Evolutionary conservation across 2,797 vertebrate species (phyloP).

Genomic region (Lutjanus argentimaculatus): DNA sequence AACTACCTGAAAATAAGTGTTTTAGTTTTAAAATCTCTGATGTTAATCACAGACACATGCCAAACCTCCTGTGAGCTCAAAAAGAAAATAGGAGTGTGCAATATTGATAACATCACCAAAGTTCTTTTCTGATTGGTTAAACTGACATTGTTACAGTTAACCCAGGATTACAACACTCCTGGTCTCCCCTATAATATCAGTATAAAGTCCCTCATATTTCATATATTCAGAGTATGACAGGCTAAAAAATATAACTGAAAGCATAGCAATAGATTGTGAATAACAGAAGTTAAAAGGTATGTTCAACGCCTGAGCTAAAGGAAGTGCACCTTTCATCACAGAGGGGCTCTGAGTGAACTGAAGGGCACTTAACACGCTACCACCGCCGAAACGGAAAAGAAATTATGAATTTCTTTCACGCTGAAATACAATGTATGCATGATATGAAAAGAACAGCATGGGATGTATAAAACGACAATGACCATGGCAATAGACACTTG

Average conservation of each 20-base stretch:
- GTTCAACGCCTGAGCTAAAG: neutral
- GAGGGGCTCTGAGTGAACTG: slow-evolving; percentile 4
- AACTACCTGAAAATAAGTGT: too few species aligned
- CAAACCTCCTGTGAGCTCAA: too few species aligned
- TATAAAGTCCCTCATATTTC: neutral
- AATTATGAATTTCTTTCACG: slow-evolving; percentile 2
- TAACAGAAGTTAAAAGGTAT: slow-evolving; percentile 12
- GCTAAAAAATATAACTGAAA: neutral
- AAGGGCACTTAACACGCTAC: neutral
- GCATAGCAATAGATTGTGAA: neutral
- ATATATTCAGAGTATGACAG: neutral
- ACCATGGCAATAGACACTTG: slow-evolving; percentile 43
- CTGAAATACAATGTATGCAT: slow-evolving; percentile 31
- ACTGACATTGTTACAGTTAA: too few species aligned
- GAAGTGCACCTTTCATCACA: slow-evolving; percentile 9
- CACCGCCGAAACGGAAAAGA: slow-evolving; percentile 1
- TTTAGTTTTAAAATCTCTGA: too few species aligned
- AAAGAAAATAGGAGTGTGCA: too few species aligned
- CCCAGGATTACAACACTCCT: too few species aligned
- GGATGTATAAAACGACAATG: slow-evolving; percentile 56
- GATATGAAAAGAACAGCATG: slow-evolving; percentile 51
- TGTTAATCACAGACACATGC: too few species aligned
- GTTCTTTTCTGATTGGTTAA: too few species aligned
- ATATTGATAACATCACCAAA: too few species aligned
- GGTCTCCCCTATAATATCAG: slow-evolving; percentile 4